Evolutionary conservation across 2,113 vertebrate genomes (phyloP).

Genomic region (Vidua chalybeata): DNA sequence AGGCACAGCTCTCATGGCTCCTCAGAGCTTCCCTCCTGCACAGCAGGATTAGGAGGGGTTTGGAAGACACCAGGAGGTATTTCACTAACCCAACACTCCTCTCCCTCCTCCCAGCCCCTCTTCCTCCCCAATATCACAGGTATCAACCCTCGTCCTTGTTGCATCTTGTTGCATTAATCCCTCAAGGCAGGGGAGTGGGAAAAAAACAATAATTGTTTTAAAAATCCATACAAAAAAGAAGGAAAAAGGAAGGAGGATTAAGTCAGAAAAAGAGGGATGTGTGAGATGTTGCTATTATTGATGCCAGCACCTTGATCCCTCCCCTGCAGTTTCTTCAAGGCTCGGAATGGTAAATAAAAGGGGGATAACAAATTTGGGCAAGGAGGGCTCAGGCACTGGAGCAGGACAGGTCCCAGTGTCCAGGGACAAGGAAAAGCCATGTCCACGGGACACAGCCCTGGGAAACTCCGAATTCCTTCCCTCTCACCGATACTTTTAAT

Average conservation of each 20-base stretch:
- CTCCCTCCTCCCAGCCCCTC: background rate
- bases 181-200: background rate
- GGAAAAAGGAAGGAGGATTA: background rate
- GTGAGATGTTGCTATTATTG: rapidly evolving
- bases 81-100: background rate
- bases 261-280: background rate
- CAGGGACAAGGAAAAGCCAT: background rate
- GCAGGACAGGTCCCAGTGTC: rapidly evolving
- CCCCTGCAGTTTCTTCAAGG: background rate
- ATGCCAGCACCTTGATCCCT: background rate
- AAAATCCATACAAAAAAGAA: background rate
- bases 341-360: background rate
- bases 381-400: background rate
- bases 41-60: background rate
- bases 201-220: background rate
- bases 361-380: background rate
- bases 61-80: background rate
- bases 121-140: rapidly evolving
- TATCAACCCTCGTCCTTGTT: background rate
- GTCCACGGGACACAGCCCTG: background rate
- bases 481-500: slow-evolving; percentile 19
- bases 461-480: background rate
- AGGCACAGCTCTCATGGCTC: background rate
- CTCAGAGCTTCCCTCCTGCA: background rate
- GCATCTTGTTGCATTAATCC: background rate